Base-by-base conservation (phyloP, 2,113 vertebrate species). In the Thamnaconus septentrionalis region DNA sequence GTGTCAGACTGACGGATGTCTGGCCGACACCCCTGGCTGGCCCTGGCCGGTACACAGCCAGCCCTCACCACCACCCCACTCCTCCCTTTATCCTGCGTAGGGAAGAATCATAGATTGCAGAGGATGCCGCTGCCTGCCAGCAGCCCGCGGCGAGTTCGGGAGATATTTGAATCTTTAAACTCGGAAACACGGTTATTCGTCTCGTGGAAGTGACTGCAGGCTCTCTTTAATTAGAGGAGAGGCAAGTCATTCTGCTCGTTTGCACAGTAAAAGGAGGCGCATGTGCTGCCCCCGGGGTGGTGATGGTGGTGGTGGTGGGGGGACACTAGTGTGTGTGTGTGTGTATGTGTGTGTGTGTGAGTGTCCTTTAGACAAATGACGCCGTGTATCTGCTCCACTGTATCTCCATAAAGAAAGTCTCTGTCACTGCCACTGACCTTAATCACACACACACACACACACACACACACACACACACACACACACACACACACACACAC, bases 111-210 rank as follows among this genome's bases (percentile, higher is more conserved):
- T 93, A 93, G 93, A 94, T 94, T 94, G 88, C 39, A 91, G 93
- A 93, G 93, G 93, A 92, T 94, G 94, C 92, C 91, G 92, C 91
- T 91, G 89, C 87, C 85, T 31, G 18, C 18, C 18, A 31, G 18
- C 18, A 31, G 90, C 94, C 92, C 86, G 75, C 54, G 91, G 93
- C 92, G 88, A 91, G 89, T 93, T 93, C 92, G 91, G 93, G 90
- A 95, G 93, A 93, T 94, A 94, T 95, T 94, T 94, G 93, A 94
- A 94, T 94, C 93, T 93, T 92, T 95, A 94, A 93, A 94, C 92
- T 94, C 90, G 89, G 91, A 92, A 92, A 92, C 91, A 93, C 92
- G 41, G 3, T n/a, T 53, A 88, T 92, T 92, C 90, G 89, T 93
- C 91, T 93, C 94, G 93, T 93, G 93, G 91, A 93, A 93, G 90